A percentile compares a stretch with the other conserved stretches of the same genome.
Evolutionary conservation across 2,888 invertebrate species (phyloP).

Genomic region (Polietes domitor): DNA sequence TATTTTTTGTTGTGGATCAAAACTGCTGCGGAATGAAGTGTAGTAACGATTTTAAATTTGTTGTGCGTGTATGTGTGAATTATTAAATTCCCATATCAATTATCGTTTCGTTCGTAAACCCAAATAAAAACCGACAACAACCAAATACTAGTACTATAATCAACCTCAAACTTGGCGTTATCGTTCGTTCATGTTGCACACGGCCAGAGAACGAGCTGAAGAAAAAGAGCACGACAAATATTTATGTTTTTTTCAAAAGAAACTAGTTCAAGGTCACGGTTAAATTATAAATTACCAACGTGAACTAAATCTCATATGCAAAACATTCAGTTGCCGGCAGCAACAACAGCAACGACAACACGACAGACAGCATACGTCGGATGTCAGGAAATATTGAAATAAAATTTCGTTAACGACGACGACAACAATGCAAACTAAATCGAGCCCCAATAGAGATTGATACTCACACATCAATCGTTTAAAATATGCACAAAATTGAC

Average conservation of each 20-base stretch:
- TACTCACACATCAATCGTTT: not conserved
- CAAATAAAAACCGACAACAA: not conserved
- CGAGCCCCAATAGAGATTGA: conserved; percentile 31
- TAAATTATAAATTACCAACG: conserved; percentile 46
- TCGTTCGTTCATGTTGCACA: conserved; percentile 14
- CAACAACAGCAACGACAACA: not conserved
- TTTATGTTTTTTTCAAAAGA: conserved; percentile 20
- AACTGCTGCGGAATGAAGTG: not conserved
- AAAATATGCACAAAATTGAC: conserved; percentile 30
- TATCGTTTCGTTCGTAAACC: conserved; percentile 5
- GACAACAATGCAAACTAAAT: conserved; percentile 43
- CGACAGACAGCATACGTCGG: not conserved
- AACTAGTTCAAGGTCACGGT: conserved; percentile 66
- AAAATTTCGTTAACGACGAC: conserved; percentile 7
- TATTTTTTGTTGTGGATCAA: not conserved
- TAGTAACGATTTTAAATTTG: not conserved
- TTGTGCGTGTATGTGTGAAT: not conserved
- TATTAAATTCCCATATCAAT: conserved; percentile 33
- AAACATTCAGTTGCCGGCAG: conserved; percentile 26
- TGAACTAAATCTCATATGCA: conserved; percentile 51
- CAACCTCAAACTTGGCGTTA: conserved; percentile 3
- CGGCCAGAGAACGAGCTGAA: not conserved
- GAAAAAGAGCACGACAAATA: not conserved
- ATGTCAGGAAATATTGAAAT: conserved; percentile 1
- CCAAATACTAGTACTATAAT: not conserved